These are phyloP conservation scores for Anser cygnoides DNA, from an alignment of 2,113 vertebrate genomes.

Conservation along the genomic window DNA sequence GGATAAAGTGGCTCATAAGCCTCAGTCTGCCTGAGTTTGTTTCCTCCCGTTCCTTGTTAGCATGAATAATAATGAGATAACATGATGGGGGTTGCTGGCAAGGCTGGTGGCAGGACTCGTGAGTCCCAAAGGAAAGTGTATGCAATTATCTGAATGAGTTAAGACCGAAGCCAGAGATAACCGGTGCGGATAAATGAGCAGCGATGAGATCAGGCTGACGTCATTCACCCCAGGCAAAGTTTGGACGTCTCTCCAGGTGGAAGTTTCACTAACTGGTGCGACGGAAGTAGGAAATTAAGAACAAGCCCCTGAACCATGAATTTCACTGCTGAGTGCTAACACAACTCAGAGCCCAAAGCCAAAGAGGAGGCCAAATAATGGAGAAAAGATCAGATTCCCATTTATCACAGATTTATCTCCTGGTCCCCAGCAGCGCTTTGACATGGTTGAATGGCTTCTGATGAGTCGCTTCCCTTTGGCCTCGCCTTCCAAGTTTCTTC, in stretches of 20 bases:
- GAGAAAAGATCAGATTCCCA: constrained; percentile 34
- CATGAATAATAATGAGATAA: constrained; percentile 14
- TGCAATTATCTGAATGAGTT: constrained; percentile 34
- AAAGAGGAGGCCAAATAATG: neutral
- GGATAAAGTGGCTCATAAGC: neutral
- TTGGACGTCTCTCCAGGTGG: neutral
- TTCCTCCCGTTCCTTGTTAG: neutral
- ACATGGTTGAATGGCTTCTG: constrained; percentile 11
- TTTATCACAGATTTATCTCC: constrained; percentile 50
- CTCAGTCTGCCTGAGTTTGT: neutral
- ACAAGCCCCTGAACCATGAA: constrained; percentile 36
- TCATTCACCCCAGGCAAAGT: constrained; percentile 55
- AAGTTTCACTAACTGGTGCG: constrained; percentile 15
- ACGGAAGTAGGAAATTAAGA: constrained; percentile 62
- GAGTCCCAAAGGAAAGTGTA: neutral
- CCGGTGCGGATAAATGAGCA: neutral
- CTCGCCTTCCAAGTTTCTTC: neutral
- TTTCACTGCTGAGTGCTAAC: constrained; percentile 23
- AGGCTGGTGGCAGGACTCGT: neutral
- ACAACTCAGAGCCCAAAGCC: constrained; percentile 9
- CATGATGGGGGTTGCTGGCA: fast-evolving
- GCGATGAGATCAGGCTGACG: constrained; percentile 58
- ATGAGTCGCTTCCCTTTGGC: constrained; percentile 26
- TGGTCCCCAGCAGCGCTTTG: constrained; percentile 1
- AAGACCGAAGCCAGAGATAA: constrained; percentile 54